These are phyloP conservation scores for Phylloscopus collybita DNA, from an alignment of 2,797 vertebrate species.

Conservation along the genomic window DNA sequence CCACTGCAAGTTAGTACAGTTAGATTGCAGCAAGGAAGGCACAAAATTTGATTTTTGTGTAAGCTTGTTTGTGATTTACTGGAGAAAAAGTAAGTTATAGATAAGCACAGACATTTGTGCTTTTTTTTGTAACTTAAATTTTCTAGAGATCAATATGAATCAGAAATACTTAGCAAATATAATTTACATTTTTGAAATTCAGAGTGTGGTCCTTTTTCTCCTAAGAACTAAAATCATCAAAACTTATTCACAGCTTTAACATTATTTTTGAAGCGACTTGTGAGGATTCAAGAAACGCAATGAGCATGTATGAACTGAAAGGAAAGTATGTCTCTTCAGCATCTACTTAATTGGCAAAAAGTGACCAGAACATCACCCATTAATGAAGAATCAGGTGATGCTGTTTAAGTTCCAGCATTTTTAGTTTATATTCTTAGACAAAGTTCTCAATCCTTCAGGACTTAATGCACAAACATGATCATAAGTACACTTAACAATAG, in stretches of 20 bases:
- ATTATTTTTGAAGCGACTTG: background rate
- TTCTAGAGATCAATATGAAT: background rate
- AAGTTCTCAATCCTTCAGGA: background rate
- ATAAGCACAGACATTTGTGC: accelerated
- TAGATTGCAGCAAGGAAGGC: background rate
- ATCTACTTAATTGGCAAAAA: background rate
- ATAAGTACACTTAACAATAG: accelerated
- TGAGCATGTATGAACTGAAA: accelerated
- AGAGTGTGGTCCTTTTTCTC: background rate
- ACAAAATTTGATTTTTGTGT: background rate
- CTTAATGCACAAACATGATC: background rate
- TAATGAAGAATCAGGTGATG: background rate
- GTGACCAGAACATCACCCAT: background rate
- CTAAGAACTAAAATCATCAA: background rate
- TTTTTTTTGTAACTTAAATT: background rate
- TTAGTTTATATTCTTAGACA: background rate
- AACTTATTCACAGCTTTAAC: background rate
- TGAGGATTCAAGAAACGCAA: background rate
- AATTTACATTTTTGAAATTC: background rate
- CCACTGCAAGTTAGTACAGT: background rate
- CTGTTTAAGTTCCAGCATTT: background rate
- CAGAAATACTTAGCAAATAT: background rate
- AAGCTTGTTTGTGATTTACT: background rate
- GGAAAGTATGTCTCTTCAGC: background rate
- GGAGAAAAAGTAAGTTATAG: background rate